These are phyloP conservation scores for Oligia strigilis DNA, from an alignment of 2,888 invertebrate genomes.

Conservation along the genomic window DNA sequence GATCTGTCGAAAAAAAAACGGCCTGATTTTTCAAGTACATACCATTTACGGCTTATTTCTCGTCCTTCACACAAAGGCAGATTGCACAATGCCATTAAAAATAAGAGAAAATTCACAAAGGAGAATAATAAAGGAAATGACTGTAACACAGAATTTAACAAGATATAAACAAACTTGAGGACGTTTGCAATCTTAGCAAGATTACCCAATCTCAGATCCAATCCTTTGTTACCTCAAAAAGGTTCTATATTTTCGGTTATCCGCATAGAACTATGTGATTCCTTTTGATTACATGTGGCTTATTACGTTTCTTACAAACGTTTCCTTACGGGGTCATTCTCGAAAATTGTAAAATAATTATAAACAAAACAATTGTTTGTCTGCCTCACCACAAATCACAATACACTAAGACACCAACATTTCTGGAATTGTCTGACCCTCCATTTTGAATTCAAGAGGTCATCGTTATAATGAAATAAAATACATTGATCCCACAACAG, in stretches of 20 bases:
- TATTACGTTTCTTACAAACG: not conserved
- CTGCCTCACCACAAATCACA: not conserved
- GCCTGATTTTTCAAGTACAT: not conserved
- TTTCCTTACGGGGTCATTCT: constrained; percentile 8
- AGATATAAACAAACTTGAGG: not conserved
- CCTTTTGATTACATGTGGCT: constrained; percentile 32
- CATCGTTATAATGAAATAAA: not conserved
- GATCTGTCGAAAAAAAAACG: not conserved
- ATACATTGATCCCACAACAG: not conserved
- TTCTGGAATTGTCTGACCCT: not conserved
- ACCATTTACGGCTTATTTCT: not conserved
- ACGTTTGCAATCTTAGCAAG: constrained; percentile 26
- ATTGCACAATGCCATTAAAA: not conserved
- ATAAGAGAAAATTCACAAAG: constrained; percentile 1
- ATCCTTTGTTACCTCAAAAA: constrained; percentile 27
- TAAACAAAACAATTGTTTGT: not conserved
- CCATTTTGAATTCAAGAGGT: not conserved
- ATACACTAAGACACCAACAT: no score
- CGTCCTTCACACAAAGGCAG: not conserved
- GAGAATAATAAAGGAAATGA: not conserved
- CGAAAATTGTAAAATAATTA: not conserved
- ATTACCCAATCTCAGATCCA: constrained; percentile 25
- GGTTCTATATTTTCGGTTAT: constrained; percentile 25
- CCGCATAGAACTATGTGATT: constrained; percentile 29
- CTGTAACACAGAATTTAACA: constrained; percentile 10